Base-by-base conservation (phyloP, 2,888 invertebrate genomes). In the Lithodes maja region DNA sequence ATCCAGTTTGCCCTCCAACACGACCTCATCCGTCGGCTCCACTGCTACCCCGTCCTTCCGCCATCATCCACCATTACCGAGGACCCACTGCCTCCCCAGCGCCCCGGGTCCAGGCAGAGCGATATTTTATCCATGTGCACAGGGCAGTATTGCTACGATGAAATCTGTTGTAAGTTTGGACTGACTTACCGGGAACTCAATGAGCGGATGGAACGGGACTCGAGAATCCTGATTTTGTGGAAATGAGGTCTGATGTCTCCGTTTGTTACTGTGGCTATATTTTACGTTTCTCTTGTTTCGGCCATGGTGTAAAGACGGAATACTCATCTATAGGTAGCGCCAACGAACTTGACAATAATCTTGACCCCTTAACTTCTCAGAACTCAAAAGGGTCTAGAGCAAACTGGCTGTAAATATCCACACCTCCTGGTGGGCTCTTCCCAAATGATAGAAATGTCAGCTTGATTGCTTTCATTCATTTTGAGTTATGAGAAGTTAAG, bases 1-100 rank as follows among this genome's bases (percentile, higher is more conserved):
- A 96, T 98, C 84, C 96, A 98, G 92, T 98, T 97, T 94, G 98
- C 98, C 0, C 94, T 98, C n/a, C 95, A 98, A 3, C 96, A 97
- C 93, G 97, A 97, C 0, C 94, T 98, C 3, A 97, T 98, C 88
- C 95, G 97, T 61, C 94, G 97, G 92, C 95, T 98, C 0, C 96
- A 97, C 92, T 84, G 88, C 9, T 91, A 89, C 61, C 91, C 91
- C 49, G 54, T 91, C 33, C 71, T 82, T 9, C 17, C 86, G 15
- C 78, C 75, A 12, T 12, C 15, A 1, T 17, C 71, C 1, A n/a
- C 71, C 12, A n/a, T n/a, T 7, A 1, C 12, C 7, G 55, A 83
- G 49, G 86, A 86, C 0, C 86, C 83, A 33, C 15, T 53, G 9
- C 71, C 82, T 12, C 77, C 85, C 50, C 61, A 82, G 54, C 82